Conservation (phyloP, 92 coral and sea anemone genomes). For the Plumapathes pennacea region DNA sequence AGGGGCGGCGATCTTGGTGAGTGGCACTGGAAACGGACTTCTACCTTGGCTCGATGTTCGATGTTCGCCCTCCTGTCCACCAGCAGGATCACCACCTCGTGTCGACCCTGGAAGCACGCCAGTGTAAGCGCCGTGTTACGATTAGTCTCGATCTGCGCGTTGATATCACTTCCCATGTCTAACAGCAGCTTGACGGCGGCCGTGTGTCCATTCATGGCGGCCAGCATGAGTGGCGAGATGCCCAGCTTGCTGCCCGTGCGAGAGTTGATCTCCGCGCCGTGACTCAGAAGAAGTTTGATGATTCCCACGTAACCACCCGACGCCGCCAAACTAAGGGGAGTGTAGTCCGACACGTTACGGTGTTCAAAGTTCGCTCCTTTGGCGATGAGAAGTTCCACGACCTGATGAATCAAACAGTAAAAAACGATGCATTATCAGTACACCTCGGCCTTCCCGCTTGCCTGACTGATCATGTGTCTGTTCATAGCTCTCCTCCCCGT, state of each 20-base stretch:
- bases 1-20: too few relatives aligned
- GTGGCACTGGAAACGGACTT: background rate
- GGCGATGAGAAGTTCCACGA: conserved; percentile 92
- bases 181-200: conserved; percentile 91
- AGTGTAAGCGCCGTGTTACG: conserved; percentile 94
- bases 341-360: conserved; percentile 98
- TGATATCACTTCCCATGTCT: conserved; percentile 98
- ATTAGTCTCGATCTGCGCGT: conserved; percentile 99
- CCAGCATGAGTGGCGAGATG: conserved; percentile 97
- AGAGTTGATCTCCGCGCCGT: conserved; percentile 97
- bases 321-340: conserved; percentile 95
- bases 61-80: conserved; percentile 97
- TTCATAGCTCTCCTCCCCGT: too few relatives aligned
- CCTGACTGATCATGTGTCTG: too few relatives aligned
- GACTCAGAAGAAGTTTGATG: conserved; percentile 81
- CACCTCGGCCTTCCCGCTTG: too few relatives aligned
- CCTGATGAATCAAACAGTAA: too few relatives aligned
- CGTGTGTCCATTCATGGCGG: conserved; percentile 98
- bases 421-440: background rate
- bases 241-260: conserved; percentile 99
- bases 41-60: conserved; percentile 98
- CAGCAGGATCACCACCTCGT: conserved; percentile 91
- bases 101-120: conserved; percentile 98
- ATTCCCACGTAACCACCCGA: conserved; percentile 99
- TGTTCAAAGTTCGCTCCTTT: conserved; percentile 97